Conservation (phyloP, 2,888 invertebrate species). For the Scotopteryx bipunctaria region DNA sequence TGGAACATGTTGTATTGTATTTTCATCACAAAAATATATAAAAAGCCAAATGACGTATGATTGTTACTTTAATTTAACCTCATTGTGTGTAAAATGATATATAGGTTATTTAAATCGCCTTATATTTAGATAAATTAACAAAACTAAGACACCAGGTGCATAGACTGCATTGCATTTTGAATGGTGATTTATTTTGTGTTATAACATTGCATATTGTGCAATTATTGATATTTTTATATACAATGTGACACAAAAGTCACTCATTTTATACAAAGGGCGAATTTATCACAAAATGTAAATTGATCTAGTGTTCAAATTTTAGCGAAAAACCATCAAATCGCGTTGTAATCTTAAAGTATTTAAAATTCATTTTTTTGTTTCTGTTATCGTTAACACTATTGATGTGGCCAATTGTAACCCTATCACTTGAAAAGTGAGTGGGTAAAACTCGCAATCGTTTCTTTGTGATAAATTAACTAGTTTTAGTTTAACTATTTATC, state of each 20-base stretch:
- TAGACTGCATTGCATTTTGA: constrained; percentile 78
- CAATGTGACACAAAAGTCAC: constrained; percentile 28
- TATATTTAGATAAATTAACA: constrained; percentile 57
- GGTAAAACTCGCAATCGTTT: constrained; percentile 40
- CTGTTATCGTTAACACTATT: constrained; percentile 24
- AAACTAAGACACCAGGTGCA: constrained; percentile 70
- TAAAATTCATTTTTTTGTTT: constrained; percentile 24
- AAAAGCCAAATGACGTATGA: constrained; percentile 73
- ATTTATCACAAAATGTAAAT: constrained; percentile 49
- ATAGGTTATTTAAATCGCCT: constrained; percentile 72
- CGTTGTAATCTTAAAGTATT: constrained; percentile 14
- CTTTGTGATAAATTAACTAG: constrained; percentile 44
- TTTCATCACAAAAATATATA: constrained; percentile 60
- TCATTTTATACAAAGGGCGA: constrained; percentile 38
- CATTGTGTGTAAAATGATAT: constrained; percentile 63
- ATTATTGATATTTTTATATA: constrained; percentile 52
- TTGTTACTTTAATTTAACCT: constrained; percentile 64
- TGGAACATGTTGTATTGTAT: constrained; percentile 21
- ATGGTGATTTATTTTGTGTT: constrained; percentile 59
- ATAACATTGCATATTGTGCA: constrained; percentile 56
- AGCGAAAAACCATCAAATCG: constrained; percentile 25
- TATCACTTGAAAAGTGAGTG: constrained; percentile 39
- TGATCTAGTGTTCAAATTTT: constrained; percentile 35
- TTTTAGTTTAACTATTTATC: constrained; percentile 34
- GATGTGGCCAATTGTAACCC: constrained; percentile 35